Conservation (phyloP, 2,797 vertebrate genomes). For the Nyctalus aviator region DNA sequence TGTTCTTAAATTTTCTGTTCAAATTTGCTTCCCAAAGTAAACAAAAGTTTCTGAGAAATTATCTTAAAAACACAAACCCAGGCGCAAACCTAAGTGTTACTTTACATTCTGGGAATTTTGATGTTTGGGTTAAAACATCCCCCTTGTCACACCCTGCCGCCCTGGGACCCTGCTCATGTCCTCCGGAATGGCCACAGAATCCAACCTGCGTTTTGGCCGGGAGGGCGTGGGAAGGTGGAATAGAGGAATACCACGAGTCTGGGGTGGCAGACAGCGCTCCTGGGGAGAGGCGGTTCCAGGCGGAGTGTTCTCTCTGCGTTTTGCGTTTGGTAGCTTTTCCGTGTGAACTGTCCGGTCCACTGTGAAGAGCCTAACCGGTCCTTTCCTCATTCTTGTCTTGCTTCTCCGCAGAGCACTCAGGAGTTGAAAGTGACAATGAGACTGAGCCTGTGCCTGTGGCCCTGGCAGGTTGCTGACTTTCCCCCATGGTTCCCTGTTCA, state of each 20-base stretch:
- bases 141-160: not conserved
- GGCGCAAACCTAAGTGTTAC: not conserved
- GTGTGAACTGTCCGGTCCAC: not conserved
- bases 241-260: not conserved
- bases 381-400: constrained; percentile 90
- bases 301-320: not conserved
- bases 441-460: constrained; percentile 94
- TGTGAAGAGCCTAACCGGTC: constrained; percentile 76
- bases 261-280: not conserved
- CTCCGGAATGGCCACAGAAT: fast-evolving
- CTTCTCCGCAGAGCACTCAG: constrained; percentile 96
- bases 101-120: not conserved
- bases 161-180: not conserved
- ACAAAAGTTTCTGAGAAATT: not conserved
- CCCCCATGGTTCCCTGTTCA: constrained; percentile 82
- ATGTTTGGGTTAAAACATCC: not conserved
- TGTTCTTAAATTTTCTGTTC: not conserved
- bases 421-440: constrained; percentile 98
- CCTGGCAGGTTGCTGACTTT: constrained; percentile 95
- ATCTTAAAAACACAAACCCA: not conserved
- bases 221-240: not conserved
- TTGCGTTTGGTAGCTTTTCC: not conserved
- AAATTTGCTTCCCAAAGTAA: not conserved
- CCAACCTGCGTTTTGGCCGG: not conserved
- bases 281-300: not conserved